Base-by-base conservation (phyloP, 2,888 invertebrate genomes). In the Metopia argyrocephala region DNA sequence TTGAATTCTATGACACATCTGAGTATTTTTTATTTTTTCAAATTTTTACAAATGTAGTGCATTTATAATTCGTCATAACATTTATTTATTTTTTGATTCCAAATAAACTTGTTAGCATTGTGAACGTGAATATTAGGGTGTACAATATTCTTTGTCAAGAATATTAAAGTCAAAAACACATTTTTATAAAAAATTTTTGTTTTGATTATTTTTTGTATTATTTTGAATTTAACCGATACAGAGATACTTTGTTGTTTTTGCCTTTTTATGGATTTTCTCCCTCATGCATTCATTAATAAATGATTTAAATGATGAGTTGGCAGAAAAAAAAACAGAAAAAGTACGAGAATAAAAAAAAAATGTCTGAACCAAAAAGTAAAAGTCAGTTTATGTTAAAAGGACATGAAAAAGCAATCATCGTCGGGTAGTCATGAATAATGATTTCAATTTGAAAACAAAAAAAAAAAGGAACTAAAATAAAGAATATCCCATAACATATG, bases 351-450 rank as follows among this genome's bases (percentile, higher is more conserved):
- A 65, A 54, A 64, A 59, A 71, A 46, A 54, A 69, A 61, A 38
- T 18, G 45, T 1, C 20, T 68, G 84, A 59, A 31, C 82, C 74
- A 46, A 65, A 69, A 31, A 66, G 61, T 65, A 31, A 31, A 71
- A 75, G 59, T 73, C 52, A 65, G 52, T 73, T 48, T 73, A 75
- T 62, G 65, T 76, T 69, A 68, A 79, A 27, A 78, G 71, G 79
- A 82, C 82, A 82, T 78, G 78, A 74, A 82, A 82, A 83, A 75
- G 62, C 83, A 82, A 81, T 74, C 80, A 68, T 31, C n/a, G n/a
- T n/a, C 59, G 66, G 73, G 27, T 81, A 76, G 68, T 73, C 73
- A 73, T 57, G 54, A 76, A 38, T 68, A 61, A 75, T 70, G 70
- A 66, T 61, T 61, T 9, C 21, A 1, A 45, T 48, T 46, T 50